Percentiles rank a stretch among this genome's conserved stretches.
Conservation (phyloP, 2,113 vertebrate genomes). For the Phalacrocorax brasilianus region DNA sequence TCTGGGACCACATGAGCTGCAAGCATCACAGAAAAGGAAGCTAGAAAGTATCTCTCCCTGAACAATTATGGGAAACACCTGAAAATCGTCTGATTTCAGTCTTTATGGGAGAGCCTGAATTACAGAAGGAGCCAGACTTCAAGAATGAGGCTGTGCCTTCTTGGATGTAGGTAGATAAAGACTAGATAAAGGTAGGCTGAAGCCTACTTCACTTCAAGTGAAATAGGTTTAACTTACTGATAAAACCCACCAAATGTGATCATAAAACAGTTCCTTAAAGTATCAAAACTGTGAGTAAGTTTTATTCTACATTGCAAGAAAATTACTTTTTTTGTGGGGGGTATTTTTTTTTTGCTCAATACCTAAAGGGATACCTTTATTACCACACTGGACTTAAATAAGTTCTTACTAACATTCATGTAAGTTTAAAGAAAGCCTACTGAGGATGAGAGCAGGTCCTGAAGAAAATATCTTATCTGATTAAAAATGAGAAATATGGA, state of each 20-base stretch:
- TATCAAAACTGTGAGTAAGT: neutral
- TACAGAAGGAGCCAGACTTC: neutral
- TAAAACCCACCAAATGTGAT: neutral
- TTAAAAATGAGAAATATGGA: conserved; percentile 28
- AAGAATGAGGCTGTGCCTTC: neutral
- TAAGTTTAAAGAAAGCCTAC: neutral
- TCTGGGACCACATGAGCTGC: neutral
- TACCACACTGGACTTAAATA: neutral
- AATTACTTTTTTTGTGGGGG: neutral
- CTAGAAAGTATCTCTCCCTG: neutral
- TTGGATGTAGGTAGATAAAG: neutral
- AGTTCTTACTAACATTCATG: neutral
- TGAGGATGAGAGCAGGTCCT: neutral
- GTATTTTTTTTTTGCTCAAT: neutral
- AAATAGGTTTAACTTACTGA: neutral
- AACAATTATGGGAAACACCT: neutral
- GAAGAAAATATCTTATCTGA: neutral
- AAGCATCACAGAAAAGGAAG: neutral
- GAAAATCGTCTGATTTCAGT: neutral
- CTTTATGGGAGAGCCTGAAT: neutral
- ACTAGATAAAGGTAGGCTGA: too few relatives aligned
- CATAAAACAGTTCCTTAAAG: neutral
- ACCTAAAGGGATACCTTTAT: neutral
- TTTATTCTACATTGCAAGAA: neutral
- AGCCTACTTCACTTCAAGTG: neutral